These are phyloP conservation scores for Thalassoma bifasciatum DNA, from an alignment of 2,113 vertebrate species.

Conservation along the genomic window DNA sequence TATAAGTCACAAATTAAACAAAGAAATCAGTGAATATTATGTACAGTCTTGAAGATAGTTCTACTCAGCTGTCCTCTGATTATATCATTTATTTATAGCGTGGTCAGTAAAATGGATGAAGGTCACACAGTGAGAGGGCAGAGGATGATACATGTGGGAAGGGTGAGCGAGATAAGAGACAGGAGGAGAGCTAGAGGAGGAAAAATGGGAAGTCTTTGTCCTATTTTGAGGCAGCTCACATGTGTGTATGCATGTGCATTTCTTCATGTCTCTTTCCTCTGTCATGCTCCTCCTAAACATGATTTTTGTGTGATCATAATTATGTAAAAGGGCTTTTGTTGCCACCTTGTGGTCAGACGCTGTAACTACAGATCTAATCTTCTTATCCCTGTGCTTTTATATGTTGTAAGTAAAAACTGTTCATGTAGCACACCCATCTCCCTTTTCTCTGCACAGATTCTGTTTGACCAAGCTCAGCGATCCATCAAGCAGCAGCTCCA, in stretches of 20 bases:
- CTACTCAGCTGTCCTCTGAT: background rate
- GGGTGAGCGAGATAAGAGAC: background rate
- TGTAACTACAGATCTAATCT: slow-evolving; percentile 17
- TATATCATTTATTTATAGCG: background rate
- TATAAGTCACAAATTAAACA: background rate
- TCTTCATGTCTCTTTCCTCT: slow-evolving; percentile 4
- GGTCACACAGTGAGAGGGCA: no score
- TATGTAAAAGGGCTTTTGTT: background rate
- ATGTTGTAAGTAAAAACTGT: background rate
- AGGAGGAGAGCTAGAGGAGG: background rate
- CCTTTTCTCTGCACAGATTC: slow-evolving; percentile 85
- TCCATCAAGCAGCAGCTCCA: slow-evolving; percentile 98
- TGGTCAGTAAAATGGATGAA: background rate
- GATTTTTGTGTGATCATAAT: background rate
- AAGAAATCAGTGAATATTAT: slow-evolving; percentile 1
- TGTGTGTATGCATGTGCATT: slow-evolving; percentile 11
- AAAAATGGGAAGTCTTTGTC: slow-evolving; percentile 1
- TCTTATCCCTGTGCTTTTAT: no score
- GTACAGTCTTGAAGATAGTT: no score
- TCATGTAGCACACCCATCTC: slow-evolving; percentile 2
- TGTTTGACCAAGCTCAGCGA: slow-evolving; percentile 98
- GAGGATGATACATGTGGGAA: background rate
- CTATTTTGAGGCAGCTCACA: slow-evolving; percentile 42
- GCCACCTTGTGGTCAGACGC: slow-evolving; percentile 58
- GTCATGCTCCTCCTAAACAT: slow-evolving; percentile 21